phyloP scores from a whole-genome alignment of 2,113 vertebrate genomes.

The Mesocricetus auratus region DNA sequence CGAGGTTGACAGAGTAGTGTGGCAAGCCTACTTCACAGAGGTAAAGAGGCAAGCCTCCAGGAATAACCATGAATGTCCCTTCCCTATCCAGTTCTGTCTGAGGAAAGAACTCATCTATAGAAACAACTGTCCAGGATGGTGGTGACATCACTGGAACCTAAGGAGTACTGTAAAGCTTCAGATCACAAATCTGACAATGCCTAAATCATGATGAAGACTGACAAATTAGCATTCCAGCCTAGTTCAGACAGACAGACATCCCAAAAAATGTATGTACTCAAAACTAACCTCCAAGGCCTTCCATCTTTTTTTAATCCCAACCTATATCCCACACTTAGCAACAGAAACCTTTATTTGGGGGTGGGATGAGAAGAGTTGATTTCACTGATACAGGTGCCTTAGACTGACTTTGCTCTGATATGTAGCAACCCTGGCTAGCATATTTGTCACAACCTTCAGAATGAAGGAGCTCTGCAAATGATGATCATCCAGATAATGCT shows the following conservation, averaged over 20 bases:
- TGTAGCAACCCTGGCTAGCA: no score
- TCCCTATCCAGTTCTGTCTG: not conserved
- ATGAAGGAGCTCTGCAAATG: not conserved
- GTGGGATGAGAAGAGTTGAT: not conserved
- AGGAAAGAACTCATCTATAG: not conserved
- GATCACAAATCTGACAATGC: not conserved
- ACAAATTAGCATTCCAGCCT: not conserved
- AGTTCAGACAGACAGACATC: not conserved
- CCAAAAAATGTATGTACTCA: not conserved
- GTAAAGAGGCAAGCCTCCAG: not conserved
- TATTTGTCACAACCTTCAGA: not conserved
- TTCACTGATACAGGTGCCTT: fast-evolving
- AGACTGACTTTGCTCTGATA: not conserved
- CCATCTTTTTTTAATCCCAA: not conserved
- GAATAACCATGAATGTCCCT: not conserved
- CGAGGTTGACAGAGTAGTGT: not conserved
- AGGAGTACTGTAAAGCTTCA: not conserved
- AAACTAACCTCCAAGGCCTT: not conserved
- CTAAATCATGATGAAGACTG: not conserved
- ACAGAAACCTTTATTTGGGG: not conserved
- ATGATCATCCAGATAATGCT: not conserved
- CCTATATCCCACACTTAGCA: not conserved
- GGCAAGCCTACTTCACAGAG: not conserved
- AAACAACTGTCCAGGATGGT: not conserved
- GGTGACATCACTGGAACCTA: not conserved